Base-by-base conservation (phyloP, 2,888 invertebrate genomes). In the Rhaphigaster nebulosa region DNA sequence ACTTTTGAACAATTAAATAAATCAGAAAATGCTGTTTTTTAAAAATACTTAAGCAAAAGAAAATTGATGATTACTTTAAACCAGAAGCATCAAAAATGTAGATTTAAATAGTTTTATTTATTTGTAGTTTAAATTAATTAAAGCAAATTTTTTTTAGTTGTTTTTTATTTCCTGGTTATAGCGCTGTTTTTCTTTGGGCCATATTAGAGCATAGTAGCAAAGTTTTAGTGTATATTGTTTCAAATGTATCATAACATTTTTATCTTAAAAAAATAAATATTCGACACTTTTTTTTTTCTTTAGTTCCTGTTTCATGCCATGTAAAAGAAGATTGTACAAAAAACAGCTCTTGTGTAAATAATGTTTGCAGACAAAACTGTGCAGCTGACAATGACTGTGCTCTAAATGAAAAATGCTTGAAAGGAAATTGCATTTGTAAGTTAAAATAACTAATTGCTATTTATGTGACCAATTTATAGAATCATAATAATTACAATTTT, bases 321-420 rank as follows among this genome's bases (percentile, higher is more conserved):
- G 94, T 94, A 15, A 95, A 95, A 91, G 94, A 95, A 26, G 97
- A 97, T 93, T 98, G 98, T 93, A 94, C 95, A 91, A 94, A 95
- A n/a, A 96, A 95, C 54, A 96, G 96, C 92, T 95, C 95, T 50
- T 98, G 98, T 93, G 96, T 96, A 91, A 96, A 97, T 93, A 97
- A 96, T 89, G 96, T 97, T 94, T 98, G 98, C 93, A 94, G 97
- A 91, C 97, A 97, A 10, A 95, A 95, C 87, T 98, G 98, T 93
- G 94, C 94, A 60, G 94, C 94, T 29, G 98, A 98, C 93, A 96
- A 96, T 93, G 96, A 97, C 92, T 98, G 98, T 93, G 98, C 98
- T 6, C 95, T 97, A 91, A 98, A 98, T 93, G 98, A 98, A 94
- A 97, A 97, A 94, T 98, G 98, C 94, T 94, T 97, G 18, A 95